A percentile compares a stretch with the other conserved stretches of the same genome.
Conservation (phyloP, 2,113 vertebrate genomes). For the Cyanocitta stelleri region DNA sequence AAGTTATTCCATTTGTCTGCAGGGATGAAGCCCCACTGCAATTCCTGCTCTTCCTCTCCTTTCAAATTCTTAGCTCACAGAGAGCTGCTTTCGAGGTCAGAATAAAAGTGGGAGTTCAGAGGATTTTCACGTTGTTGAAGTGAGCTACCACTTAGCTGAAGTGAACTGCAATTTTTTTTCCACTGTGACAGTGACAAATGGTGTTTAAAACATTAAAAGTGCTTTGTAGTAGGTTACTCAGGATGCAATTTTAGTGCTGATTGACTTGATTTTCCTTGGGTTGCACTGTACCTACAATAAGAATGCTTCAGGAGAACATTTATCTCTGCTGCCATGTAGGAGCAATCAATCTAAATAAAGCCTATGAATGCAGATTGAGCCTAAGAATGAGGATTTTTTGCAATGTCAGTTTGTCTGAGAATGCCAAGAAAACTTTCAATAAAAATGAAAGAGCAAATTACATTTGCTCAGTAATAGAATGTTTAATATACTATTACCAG, state of each 20-base stretch:
- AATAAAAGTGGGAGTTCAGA: slow-evolving; percentile 30
- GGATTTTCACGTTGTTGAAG: slow-evolving; percentile 9
- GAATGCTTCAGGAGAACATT: not conserved
- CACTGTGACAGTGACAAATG: slow-evolving; percentile 27
- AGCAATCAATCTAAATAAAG: slow-evolving; percentile 31
- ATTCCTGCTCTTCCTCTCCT: not conserved
- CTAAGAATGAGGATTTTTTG: not conserved
- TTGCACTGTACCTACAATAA: not conserved
- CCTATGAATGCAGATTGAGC: not conserved
- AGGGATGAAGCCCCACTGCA: not conserved
- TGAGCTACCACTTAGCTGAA: slow-evolving; percentile 33
- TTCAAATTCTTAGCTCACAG: not conserved
- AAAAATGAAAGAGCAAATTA: not conserved
- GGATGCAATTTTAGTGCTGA: not conserved
- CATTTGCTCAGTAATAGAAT: slow-evolving; percentile 1
- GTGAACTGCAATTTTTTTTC: slow-evolving; percentile 40
- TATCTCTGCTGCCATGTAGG: not conserved
- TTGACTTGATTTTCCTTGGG: slow-evolving; percentile 25
- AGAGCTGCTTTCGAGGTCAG: not conserved
- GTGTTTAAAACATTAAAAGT: slow-evolving; percentile 32
- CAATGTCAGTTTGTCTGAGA: not conserved
- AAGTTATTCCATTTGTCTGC: not conserved
- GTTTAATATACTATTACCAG: not conserved
- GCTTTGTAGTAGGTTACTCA: slow-evolving; percentile 3
- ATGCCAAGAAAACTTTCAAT: not conserved